Evolutionary conservation across 2,113 vertebrate species (phyloP).

Genomic region (Crotalus horridus): DNA sequence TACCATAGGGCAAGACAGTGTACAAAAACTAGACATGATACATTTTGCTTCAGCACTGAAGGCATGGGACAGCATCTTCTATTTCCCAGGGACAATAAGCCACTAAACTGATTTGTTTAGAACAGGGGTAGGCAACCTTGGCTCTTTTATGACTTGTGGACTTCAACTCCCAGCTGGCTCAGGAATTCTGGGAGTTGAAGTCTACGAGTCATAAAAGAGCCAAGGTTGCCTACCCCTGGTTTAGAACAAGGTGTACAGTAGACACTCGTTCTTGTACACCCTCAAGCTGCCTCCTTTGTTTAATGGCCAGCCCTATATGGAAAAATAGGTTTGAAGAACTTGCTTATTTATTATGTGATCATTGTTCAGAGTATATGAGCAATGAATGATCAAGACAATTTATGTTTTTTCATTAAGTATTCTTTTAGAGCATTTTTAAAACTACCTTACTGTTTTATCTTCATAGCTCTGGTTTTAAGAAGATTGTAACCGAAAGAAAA

Average conservation of each 20-base stretch:
- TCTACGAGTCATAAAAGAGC: too few relatives aligned
- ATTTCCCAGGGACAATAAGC: not conserved
- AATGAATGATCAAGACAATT: not conserved
- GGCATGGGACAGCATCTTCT: too few relatives aligned
- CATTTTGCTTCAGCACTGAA: not conserved
- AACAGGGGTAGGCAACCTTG: too few relatives aligned
- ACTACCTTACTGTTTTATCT: not conserved
- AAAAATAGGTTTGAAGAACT: not conserved
- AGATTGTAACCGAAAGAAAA: not conserved
- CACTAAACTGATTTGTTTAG: too few relatives aligned
- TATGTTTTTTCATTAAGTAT: not conserved
- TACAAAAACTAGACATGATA: not conserved
- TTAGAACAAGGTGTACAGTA: too few relatives aligned
- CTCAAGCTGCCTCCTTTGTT: not conserved
- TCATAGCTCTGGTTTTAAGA: not conserved
- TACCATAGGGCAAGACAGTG: not conserved
- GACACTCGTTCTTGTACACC: not conserved
- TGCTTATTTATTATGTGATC: not conserved
- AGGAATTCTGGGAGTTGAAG: too few relatives aligned
- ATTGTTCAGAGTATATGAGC: not conserved
- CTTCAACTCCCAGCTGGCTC: too few relatives aligned
- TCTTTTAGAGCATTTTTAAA: not conserved
- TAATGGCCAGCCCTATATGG: not conserved
- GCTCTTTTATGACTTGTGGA: too few relatives aligned
- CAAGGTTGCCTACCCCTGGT: too few relatives aligned